phyloP scores from a whole-genome alignment of 2,797 vertebrate genomes.

The Takifugu ocellatus region DNA sequence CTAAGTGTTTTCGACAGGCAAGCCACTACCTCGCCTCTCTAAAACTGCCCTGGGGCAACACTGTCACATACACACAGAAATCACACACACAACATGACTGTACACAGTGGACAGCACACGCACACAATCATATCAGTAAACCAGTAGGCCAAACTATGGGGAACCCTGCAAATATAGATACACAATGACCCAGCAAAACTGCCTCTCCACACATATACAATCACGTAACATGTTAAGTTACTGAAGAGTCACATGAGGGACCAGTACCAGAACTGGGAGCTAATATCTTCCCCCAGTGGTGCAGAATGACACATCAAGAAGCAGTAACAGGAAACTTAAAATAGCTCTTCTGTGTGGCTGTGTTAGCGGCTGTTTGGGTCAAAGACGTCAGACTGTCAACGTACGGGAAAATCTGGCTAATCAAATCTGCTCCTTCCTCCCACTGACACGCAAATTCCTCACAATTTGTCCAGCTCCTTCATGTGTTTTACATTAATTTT shows the following conservation, averaged over 20 bases:
- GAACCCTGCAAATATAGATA: conserved; percentile 3
- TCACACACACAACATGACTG: conserved; percentile 6
- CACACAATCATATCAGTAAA: not conserved
- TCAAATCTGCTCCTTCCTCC: conserved; percentile 43
- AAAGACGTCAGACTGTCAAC: conserved; percentile 9
- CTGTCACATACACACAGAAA: conserved; percentile 17
- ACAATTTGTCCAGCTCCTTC: not conserved
- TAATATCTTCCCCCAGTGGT: conserved; percentile 55
- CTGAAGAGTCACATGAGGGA: too few relatives aligned
- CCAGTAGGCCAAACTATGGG: not conserved
- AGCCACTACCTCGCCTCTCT: conserved; percentile 28
- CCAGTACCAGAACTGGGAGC: too few relatives aligned
- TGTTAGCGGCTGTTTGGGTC: conserved; percentile 15
- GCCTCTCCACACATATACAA: conserved; percentile 3
- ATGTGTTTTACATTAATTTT: not conserved
- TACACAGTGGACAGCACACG: not conserved
- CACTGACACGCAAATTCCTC: conserved; percentile 20
- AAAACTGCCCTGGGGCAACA: conserved; percentile 27
- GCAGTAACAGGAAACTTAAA: conserved; percentile 28
- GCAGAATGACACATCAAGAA: conserved; percentile 38
- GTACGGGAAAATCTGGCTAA: conserved; percentile 34
- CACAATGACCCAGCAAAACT: not conserved
- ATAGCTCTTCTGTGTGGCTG: conserved; percentile 22
- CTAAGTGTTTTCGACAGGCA: conserved; percentile 55
- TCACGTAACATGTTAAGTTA: too few relatives aligned